These are phyloP conservation scores for Cebus imitator DNA, from an alignment of 2,113 vertebrate genomes.

Conservation along the genomic window DNA sequence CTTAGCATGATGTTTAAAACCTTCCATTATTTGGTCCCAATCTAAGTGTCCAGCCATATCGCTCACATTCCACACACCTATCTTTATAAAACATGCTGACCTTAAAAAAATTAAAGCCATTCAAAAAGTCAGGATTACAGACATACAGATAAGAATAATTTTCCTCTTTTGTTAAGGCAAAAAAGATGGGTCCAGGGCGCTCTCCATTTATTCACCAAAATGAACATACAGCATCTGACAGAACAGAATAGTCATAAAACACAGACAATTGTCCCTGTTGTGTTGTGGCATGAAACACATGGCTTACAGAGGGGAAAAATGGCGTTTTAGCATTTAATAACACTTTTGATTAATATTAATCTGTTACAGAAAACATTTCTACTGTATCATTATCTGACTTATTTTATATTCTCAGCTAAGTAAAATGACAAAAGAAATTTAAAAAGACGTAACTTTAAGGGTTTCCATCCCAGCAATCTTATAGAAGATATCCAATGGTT, in stretches of 20 bases:
- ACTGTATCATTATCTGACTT: background rate
- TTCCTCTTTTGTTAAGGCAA: background rate
- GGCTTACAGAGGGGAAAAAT: background rate
- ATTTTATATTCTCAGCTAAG: background rate
- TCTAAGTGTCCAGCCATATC: background rate
- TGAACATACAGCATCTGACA: background rate
- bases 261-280: background rate
- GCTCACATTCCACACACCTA: background rate
- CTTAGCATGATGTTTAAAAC: background rate
- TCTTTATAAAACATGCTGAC: background rate
- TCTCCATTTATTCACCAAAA: background rate
- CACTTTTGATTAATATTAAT: constrained; percentile 5
- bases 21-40: background rate
- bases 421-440: background rate
- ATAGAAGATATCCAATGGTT: background rate
- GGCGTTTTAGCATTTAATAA: background rate
- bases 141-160: background rate
- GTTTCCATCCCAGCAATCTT: background rate
- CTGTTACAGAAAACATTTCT: constrained; percentile 14
- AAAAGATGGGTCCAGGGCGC: background rate
- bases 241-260: background rate
- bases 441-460: background rate
- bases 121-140: background rate
- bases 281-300: background rate
- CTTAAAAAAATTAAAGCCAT: background rate